Percentiles rank a stretch among this genome's conserved stretches.
Evolutionary conservation across 2,888 invertebrate genomes (phyloP).

Genomic region (Rhyacophila evoluta): DNA sequence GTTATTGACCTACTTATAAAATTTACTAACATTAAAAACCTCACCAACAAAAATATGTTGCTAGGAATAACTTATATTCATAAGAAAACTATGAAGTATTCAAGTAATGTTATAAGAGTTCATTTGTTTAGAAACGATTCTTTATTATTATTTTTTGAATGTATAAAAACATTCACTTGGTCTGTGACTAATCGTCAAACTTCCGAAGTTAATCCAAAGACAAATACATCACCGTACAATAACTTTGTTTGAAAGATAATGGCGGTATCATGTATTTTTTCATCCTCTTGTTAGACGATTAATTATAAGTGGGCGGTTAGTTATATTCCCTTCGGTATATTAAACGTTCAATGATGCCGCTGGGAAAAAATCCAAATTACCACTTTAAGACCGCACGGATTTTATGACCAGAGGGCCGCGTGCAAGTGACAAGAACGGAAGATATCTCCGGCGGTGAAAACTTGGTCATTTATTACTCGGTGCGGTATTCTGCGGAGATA

Average conservation of each 20-base stretch:
- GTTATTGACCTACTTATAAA: too few relatives aligned
- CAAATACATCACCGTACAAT: constrained; percentile 16
- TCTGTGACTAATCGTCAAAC: not conserved
- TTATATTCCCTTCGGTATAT: constrained; percentile 22
- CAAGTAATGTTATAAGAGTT: too few relatives aligned
- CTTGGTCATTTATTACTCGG: constrained; percentile 29
- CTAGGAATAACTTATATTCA: too few relatives aligned
- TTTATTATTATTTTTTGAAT: not conserved
- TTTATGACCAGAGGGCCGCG: not conserved
- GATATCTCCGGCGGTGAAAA: not conserved
- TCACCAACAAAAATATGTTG: too few relatives aligned
- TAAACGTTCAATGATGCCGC: not conserved
- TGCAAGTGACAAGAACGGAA: not conserved
- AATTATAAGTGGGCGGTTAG: constrained; percentile 14
- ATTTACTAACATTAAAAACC: too few relatives aligned
- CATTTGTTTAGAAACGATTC: not conserved
- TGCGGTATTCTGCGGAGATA: not conserved
- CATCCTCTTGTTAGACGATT: constrained; percentile 22
- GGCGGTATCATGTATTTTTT: constrained; percentile 7
- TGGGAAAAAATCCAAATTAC: constrained; percentile 4
- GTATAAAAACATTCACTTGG: constrained; percentile 8
- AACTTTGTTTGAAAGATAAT: constrained; percentile 24
- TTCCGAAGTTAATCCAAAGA: constrained; percentile 19
- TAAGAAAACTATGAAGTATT: too few relatives aligned
- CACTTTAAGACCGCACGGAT: constrained; percentile 7